These are phyloP conservation scores for Galbula dea DNA, from an alignment of 2,113 vertebrate genomes.

Conservation along the genomic window DNA sequence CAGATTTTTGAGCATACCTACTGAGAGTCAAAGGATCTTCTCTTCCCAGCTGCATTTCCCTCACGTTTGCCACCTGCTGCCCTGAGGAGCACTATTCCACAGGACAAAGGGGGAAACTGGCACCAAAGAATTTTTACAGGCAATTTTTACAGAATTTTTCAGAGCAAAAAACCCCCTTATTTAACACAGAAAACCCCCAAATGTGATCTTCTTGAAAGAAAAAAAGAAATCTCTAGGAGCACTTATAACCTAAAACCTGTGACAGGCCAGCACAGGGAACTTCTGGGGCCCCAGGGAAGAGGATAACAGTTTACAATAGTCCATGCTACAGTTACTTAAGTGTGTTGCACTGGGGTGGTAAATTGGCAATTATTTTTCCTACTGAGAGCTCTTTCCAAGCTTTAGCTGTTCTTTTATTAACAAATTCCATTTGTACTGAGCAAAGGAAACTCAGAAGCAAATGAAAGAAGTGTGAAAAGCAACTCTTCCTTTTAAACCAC, in stretches of 20 bases:
- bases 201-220: not conserved
- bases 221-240: conserved; percentile 19
- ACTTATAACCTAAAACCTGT: not conserved
- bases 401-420: not conserved
- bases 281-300: not conserved
- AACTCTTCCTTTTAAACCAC: not conserved
- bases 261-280: not conserved
- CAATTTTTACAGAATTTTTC: no score
- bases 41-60: not conserved
- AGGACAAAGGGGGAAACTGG: not conserved
- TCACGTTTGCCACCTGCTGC: not conserved
- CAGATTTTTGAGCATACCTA: not conserved
- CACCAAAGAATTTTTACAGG: not conserved
- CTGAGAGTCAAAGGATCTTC: no score
- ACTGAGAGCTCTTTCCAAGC: conserved; percentile 11
- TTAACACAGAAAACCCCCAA: not conserved
- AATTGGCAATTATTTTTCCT: not conserved
- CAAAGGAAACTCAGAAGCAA: conserved; percentile 33
- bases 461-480: conserved; percentile 8
- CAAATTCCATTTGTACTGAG: conserved; percentile 27
- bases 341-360: not conserved
- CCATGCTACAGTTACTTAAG: not conserved
- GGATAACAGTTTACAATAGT: not conserved
- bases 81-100: not conserved
- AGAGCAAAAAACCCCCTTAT: not conserved